phyloP scores from a whole-genome alignment of 2,113 vertebrate species.

The Eulacestoma nigropectus region DNA sequence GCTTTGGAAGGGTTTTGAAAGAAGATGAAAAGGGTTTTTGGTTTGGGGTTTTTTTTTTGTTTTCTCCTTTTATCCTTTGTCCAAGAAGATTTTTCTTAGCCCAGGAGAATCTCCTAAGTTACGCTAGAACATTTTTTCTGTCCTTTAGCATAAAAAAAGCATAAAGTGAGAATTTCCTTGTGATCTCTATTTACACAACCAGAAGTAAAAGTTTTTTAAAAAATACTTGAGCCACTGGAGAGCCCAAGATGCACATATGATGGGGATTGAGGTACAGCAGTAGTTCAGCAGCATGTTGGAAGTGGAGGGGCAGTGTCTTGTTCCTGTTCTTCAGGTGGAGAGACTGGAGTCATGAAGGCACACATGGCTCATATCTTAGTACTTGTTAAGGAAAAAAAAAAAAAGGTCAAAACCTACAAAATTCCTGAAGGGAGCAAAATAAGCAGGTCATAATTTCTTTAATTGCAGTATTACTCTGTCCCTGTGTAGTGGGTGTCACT shows the following conservation, averaged over 20 bases:
- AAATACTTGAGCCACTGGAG: not conserved
- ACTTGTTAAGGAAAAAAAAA: not conserved
- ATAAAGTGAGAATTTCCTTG: not conserved
- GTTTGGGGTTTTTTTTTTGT: not conserved
- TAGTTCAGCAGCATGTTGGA: not conserved
- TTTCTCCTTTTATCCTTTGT: not conserved
- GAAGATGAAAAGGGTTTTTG: not conserved
- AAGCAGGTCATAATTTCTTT: not conserved
- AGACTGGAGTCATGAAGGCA: not conserved
- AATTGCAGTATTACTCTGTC: not conserved
- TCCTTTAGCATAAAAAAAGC: not conserved
- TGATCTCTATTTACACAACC: not conserved
- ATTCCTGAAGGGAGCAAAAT: not conserved
- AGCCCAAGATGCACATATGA: not conserved
- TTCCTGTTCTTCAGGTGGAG: not conserved
- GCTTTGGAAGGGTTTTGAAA: not conserved
- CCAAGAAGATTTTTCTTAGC: not conserved
- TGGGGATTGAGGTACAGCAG: not conserved
- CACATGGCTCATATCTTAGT: not conserved
- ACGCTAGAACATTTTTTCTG: not conserved
- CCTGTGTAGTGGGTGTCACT: accelerated
- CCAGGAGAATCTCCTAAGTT: not conserved
- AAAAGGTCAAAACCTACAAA: too few relatives aligned
- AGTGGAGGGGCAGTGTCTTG: too few relatives aligned
- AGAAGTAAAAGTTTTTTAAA: not conserved